phyloP scores from a whole-genome alignment of 2,113 vertebrate genomes.

The Hystrix cristata region DNA sequence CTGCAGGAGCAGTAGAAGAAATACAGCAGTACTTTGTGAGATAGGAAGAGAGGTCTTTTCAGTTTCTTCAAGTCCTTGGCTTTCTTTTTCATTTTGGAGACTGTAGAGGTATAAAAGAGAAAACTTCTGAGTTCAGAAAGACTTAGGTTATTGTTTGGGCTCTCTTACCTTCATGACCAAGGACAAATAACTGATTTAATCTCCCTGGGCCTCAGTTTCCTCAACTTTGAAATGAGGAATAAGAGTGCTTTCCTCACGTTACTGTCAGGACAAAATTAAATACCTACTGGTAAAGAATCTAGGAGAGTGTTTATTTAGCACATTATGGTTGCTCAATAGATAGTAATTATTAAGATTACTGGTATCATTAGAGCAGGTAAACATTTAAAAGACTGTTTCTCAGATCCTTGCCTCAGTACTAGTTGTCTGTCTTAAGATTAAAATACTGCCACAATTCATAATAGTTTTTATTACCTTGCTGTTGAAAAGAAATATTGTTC shows the following conservation, averaged over 20 bases:
- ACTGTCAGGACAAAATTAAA: slow-evolving; percentile 4
- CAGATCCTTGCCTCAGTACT: neutral
- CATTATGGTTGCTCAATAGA: neutral
- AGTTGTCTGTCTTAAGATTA: slow-evolving; percentile 42
- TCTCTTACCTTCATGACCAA: neutral
- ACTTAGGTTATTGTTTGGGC: neutral
- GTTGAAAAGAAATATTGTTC: slow-evolving; percentile 5
- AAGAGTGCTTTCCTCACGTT: slow-evolving; percentile 15
- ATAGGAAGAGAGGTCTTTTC: slow-evolving; percentile 8
- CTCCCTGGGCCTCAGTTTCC: slow-evolving; percentile 11
- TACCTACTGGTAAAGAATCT: slow-evolving; percentile 38
- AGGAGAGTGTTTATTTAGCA: slow-evolving; percentile 35
- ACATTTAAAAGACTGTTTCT: slow-evolving; percentile 48
- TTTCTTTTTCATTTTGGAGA: slow-evolving; percentile 63
- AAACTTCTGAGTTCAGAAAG: slow-evolving; percentile 28
- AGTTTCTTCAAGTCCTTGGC: slow-evolving; percentile 47
- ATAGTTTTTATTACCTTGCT: slow-evolving; percentile 9
- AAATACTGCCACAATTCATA: slow-evolving; percentile 22
- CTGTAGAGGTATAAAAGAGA: neutral
- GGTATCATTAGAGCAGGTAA: slow-evolving; percentile 49
- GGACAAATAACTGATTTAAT: neutral
- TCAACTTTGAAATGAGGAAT: neutral
- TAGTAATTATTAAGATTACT: slow-evolving; percentile 33
- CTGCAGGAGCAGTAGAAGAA: neutral
- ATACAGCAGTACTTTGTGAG: slow-evolving; percentile 13